phyloP scores from a whole-genome alignment of 2,888 invertebrate species.

The Lycocerus yunnanus region DNA sequence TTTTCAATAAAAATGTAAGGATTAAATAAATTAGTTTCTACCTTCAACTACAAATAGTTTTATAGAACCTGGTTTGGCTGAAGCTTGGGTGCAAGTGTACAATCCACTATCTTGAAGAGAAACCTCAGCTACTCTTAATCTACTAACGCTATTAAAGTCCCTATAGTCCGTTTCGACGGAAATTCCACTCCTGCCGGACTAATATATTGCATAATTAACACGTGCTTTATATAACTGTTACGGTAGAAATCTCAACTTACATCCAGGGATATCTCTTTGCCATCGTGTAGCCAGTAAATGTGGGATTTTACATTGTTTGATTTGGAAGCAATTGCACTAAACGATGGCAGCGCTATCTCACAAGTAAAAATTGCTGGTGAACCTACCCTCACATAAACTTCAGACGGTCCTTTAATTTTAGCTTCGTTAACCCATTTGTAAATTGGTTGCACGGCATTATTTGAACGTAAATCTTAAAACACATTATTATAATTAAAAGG shows the following conservation, averaged over 20 bases:
- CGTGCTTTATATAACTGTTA: constrained; percentile 18
- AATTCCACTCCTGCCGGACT: constrained; percentile 62
- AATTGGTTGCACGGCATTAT: constrained; percentile 29
- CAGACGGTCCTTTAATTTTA: constrained; percentile 61
- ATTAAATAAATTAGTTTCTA: constrained; percentile 44
- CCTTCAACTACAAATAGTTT: constrained; percentile 69
- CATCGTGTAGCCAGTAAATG: constrained; percentile 63
- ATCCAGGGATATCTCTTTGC: constrained; percentile 61
- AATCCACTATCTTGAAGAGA: constrained; percentile 60
- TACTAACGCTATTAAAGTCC: constrained; percentile 62
- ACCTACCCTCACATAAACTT: constrained; percentile 60
- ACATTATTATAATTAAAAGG: neutral
- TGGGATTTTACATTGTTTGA: constrained; percentile 35
- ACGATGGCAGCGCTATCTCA: constrained; percentile 55
- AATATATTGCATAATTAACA: constrained; percentile 33
- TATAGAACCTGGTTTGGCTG: constrained; percentile 62
- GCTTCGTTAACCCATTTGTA: constrained; percentile 42
- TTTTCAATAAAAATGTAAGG: constrained; percentile 2
- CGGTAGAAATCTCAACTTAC: constrained; percentile 46
- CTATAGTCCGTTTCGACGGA: constrained; percentile 68
- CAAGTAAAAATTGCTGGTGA: constrained; percentile 63
- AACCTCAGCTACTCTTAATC: constrained; percentile 64
- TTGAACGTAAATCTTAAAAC: constrained; percentile 26
- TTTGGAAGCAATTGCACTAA: constrained; percentile 12
- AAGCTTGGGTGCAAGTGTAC: constrained; percentile 70